Conservation (phyloP, 2,113 vertebrate species). For the Andinoacara biseriatus region DNA sequence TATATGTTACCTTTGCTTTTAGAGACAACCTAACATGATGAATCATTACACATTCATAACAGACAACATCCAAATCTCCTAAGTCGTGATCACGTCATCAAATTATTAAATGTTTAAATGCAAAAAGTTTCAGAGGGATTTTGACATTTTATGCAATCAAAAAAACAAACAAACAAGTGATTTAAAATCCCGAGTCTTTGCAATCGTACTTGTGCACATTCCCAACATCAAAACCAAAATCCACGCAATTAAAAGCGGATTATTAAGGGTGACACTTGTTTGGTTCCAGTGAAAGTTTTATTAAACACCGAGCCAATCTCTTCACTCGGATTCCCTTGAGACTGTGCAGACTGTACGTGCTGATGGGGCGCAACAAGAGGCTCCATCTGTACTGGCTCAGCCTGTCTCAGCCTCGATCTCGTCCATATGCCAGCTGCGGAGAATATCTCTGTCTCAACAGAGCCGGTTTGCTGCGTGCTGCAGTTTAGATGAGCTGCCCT, state of each 20-base stretch:
- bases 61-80: not conserved
- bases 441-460: slow-evolving; percentile 40
- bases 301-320: slow-evolving; percentile 22
- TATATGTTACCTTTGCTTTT: too few species aligned
- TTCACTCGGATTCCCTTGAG: slow-evolving; percentile 28
- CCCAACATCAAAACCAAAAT: not conserved
- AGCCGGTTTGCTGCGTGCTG: slow-evolving; percentile 19
- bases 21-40: too few species aligned
- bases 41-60: not conserved
- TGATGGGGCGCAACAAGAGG: slow-evolving; percentile 30
- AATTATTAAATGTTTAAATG: not conserved
- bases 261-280: slow-evolving; percentile 27
- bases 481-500: slow-evolving; percentile 59
- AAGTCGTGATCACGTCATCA: too few species aligned
- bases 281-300: slow-evolving; percentile 28
- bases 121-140: not conserved
- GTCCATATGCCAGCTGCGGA: slow-evolving; percentile 54
- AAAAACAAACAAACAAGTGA: not conserved
- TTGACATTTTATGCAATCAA: not conserved
- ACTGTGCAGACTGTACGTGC: not conserved
- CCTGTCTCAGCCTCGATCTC: slow-evolving; percentile 35
- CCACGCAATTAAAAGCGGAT: slow-evolving; percentile 35
- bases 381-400: slow-evolving; percentile 49
- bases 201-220: not conserved
- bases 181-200: not conserved